These are phyloP conservation scores for Pheosia gnoma DNA, from an alignment of 2,888 invertebrate species.

Conservation along the genomic window DNA sequence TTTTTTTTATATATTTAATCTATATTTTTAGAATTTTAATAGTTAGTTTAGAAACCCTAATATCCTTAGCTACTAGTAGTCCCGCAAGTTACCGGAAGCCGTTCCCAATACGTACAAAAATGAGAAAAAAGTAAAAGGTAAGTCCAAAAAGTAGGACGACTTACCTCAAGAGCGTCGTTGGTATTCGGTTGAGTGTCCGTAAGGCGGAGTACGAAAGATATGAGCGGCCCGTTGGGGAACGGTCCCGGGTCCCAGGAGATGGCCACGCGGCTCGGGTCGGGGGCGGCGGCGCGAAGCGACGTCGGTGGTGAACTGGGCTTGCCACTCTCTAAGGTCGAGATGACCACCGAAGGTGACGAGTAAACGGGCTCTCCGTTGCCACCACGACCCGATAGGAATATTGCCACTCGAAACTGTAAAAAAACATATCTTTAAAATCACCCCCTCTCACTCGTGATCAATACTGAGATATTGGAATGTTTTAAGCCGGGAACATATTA, in stretches of 20 bases:
- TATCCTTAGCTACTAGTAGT: too few species aligned
- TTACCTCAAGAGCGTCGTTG: conserved; percentile 87
- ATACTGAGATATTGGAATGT: too few species aligned
- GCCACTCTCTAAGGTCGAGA: conserved; percentile 89
- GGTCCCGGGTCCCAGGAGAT: conserved; percentile 95
- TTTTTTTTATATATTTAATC: too few species aligned
- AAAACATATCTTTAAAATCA: not conserved
- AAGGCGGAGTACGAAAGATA: conserved; percentile 92
- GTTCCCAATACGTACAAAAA: too few species aligned
- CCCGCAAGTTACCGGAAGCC: too few species aligned
- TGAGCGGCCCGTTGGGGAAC: conserved; percentile 94
- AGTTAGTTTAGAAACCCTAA: too few species aligned
- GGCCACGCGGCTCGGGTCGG: conserved; percentile 92
- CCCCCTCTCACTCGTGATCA: too few species aligned
- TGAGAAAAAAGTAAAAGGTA: too few species aligned
- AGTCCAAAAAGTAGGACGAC: too few species aligned
- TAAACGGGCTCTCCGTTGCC: conserved; percentile 88
- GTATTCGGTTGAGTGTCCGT: conserved; percentile 83
- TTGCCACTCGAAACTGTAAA: conserved; percentile 92
- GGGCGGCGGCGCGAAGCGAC: conserved; percentile 89
- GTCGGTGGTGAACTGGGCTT: conserved; percentile 90
- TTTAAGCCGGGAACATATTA: too few species aligned
- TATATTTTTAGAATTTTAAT: too few species aligned
- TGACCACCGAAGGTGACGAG: conserved; percentile 90
- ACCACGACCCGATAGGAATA: conserved; percentile 88